phyloP scores from a whole-genome alignment of 2,797 vertebrate species.

The Chrosomus eos region DNA sequence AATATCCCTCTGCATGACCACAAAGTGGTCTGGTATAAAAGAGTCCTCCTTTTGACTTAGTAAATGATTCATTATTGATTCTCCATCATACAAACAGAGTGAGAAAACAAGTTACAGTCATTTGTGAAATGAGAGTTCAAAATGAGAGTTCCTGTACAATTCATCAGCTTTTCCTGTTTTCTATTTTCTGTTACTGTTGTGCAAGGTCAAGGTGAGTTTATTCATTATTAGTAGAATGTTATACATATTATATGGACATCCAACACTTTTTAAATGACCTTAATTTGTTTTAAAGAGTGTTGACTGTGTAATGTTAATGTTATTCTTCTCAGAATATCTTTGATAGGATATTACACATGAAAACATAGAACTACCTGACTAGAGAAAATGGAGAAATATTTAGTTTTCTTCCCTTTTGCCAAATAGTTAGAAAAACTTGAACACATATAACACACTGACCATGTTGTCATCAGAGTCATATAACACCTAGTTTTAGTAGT shows the following conservation, averaged over 20 bases:
- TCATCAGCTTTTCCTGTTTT: conserved; percentile 59
- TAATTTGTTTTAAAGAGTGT: background rate
- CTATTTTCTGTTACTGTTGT: conserved; percentile 55
- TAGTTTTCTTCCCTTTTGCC: no score
- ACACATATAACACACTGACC: no score
- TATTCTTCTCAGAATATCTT: accelerated
- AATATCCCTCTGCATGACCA: background rate
- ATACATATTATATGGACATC: background rate
- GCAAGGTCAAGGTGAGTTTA: conserved; percentile 65
- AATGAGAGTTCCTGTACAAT: conserved; percentile 30
- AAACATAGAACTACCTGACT: conserved; percentile 57
- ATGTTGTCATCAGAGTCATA: no score
- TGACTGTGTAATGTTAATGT: background rate
- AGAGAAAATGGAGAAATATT: no score
- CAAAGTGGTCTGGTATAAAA: conserved; percentile 12
- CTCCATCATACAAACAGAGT: background rate
- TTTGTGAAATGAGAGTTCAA: conserved; percentile 1
- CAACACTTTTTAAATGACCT: background rate
- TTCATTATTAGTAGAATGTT: background rate
- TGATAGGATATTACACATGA: background rate
- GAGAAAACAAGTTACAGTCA: background rate
- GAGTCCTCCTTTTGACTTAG: background rate
- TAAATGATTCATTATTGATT: conserved; percentile 15
- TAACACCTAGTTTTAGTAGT: no score
- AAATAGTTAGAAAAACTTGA: no score